Evolutionary conservation across 2,888 invertebrate genomes (phyloP), one percentile per base, ranked within the genome.

Genomic region (Drosophila setosimentum): DNA sequence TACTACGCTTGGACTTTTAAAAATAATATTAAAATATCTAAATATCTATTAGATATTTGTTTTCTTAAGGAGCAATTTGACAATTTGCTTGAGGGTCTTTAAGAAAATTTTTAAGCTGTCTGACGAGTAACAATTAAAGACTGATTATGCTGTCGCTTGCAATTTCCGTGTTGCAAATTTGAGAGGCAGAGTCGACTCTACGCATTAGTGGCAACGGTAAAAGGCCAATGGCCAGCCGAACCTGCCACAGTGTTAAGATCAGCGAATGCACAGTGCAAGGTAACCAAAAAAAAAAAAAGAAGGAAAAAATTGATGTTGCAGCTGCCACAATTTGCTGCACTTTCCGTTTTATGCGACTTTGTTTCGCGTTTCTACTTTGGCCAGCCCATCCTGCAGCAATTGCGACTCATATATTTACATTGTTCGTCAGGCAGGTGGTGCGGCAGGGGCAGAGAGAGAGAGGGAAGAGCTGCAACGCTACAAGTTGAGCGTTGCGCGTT

Each of bases 321-420:
- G 87, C 87, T 87, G 87, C 89, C 89, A 89, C 90, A 87, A 90
- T 90, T 87, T 90, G 85, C 85, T 85, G 87, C 90, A 87, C 89
- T 87, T 87, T 90, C 86, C 89, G 87, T 87, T 87, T 89, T 87
- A 86, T 85, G 85, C 85, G 88, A 89, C 74, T 87, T 68, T 73
- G 86, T 68, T 73, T 75, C 75, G 71, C 70, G 74, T 71, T 71
- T 60, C 69, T 57, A 70, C 69, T 69, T 58, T 59, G 54, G 32
- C 32, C 42, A 24, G 63, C 27, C 58, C 78, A 69, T 80, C 78
- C 73, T 80, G 77, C 73, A 62, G 76, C 76, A 61, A 61, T 72
- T 63, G 71, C 48, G 42, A n/a, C 66, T 62, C 79, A 63, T 74
- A 79, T 75, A 69, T 75, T 79, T 77, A 79, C 76, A 76, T 78